Base-by-base conservation (phyloP, 2,888 invertebrate species). In the Achlya flavicornis region DNA sequence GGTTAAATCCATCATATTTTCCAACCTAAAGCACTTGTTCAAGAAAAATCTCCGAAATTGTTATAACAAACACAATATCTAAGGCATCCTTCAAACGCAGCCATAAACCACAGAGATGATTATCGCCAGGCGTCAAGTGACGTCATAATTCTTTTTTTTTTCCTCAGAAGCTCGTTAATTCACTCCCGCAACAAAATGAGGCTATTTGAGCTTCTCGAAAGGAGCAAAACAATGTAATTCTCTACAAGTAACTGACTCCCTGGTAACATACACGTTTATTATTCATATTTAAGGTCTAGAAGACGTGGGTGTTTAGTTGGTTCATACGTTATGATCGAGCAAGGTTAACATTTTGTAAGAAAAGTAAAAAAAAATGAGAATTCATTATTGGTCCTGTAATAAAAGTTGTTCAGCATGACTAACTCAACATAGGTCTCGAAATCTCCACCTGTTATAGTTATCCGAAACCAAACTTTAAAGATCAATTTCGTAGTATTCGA, bases 81-180 rank as follows among this genome's bases (percentile, higher is more conserved):
- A 61, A 74, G 73, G 74, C 75, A 83, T 80, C 78, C 79, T 77
- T 79, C 82, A 75, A 78, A 75, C 73, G 68, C 66, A 48, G 77
- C 77, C 72, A 85, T 84, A 84, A 85, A 81, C 76, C 74, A 81
- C 85, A 80, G 78, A 74, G 73, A 79, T 76, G 79, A 76, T 76
- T 84, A 85, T 81, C 78, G 77, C 70, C 72, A 70, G 71, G 85
- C 80, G 79, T 87, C 84, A 76, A 81, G 82, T 86, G 81, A 83
- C 83, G 82, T 77, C 73, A 85, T 87, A 83, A 80, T 79, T 87
- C 85, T 81, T 82, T 83, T 85, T n/a, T 86, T 83, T 81, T 77
- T 67, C 70, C 73, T 64, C 69, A 69, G 66, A 69, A 69, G 64
- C 84, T 84, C 86, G 82, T 85, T 85, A 84, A 86, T 84, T 84